Percentiles rank a stretch among this genome's conserved stretches.
Conservation (phyloP, 2,888 invertebrate species). For the Tanytarsus gracilentus region DNA sequence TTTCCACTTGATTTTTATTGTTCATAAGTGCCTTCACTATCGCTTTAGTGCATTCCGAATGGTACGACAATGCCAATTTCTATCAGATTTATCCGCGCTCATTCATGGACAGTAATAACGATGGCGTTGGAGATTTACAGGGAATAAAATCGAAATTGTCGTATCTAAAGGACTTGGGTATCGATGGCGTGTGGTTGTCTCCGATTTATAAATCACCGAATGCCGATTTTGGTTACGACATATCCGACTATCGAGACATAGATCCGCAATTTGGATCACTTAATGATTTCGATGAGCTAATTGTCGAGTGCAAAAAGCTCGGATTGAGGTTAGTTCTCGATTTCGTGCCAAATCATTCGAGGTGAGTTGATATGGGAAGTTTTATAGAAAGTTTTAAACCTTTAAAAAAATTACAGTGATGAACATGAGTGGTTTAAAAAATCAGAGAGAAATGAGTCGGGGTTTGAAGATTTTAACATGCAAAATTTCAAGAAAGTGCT, state of each 20-base stretch:
- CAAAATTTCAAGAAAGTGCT: slow-evolving; percentile 46
- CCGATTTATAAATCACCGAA: slow-evolving; percentile 77
- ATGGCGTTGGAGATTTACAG: slow-evolving; percentile 33
- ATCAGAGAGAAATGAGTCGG: slow-evolving; percentile 46
- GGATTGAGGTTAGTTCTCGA: slow-evolving; percentile 53
- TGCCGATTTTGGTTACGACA: slow-evolving; percentile 82
- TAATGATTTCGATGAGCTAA: slow-evolving; percentile 56
- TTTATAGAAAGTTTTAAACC: too few species aligned
- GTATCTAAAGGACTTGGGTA: slow-evolving; percentile 58
- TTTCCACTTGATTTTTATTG: neutral
- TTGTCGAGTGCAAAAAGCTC: slow-evolving; percentile 48
- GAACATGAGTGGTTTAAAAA: slow-evolving; percentile 47
- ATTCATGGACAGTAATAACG: slow-evolving; percentile 45
- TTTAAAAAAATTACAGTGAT: too few species aligned
- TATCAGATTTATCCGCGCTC: slow-evolving; percentile 84
- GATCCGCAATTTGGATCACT: slow-evolving; percentile 65
- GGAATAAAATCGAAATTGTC: slow-evolving; percentile 52
- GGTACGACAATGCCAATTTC: slow-evolving; percentile 74
- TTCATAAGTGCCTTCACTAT: neutral
- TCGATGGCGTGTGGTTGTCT: slow-evolving; percentile 73
- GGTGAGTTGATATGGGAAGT: too few species aligned
- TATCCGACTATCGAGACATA: slow-evolving; percentile 64
- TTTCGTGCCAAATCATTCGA: slow-evolving; percentile 52
- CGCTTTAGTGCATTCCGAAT: too few species aligned
- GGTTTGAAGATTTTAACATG: slow-evolving; percentile 57